These are phyloP conservation scores for Drosophila baimaii DNA, from an alignment of 1,140 invertebrate genomes.

Conservation along the genomic window DNA sequence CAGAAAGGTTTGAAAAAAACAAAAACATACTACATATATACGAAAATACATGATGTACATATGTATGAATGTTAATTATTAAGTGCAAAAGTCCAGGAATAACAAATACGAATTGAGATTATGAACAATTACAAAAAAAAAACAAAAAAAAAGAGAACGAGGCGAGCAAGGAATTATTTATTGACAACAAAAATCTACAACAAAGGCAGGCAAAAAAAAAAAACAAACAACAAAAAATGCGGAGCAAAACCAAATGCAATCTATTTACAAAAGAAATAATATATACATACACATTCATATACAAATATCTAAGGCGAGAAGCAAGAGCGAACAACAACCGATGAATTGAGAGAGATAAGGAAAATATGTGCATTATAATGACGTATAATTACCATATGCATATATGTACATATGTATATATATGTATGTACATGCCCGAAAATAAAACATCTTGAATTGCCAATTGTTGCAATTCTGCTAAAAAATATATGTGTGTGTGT, in stretches of 20 bases:
- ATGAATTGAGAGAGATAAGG: background rate
- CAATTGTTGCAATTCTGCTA: constrained; percentile 7
- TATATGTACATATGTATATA: constrained; percentile 4
- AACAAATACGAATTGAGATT: constrained; percentile 35
- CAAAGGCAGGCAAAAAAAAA: constrained; percentile 21
- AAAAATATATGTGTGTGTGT: too few species aligned
- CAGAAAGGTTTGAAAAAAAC: constrained; percentile 9
- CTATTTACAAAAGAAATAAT: constrained; percentile 61
- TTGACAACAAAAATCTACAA: constrained; percentile 61
- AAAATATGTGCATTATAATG: constrained; percentile 4
- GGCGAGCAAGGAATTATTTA: constrained; percentile 57
- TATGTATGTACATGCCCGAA: constrained; percentile 6
- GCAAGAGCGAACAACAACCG: background rate
- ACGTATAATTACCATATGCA: constrained; percentile 1
- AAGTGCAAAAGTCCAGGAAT: constrained; percentile 70
- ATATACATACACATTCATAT: constrained; percentile 6
- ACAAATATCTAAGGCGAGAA: background rate
- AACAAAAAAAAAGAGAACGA: background rate
- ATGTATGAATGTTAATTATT: constrained; percentile 35
- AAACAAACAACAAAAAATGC: constrained; percentile 19
- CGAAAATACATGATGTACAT: constrained; percentile 9
- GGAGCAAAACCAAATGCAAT: constrained; percentile 65
- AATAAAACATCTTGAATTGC: constrained; percentile 11
- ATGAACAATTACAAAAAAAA: constrained; percentile 16
- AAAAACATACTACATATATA: background rate